These are phyloP conservation scores for Sciurus carolinensis DNA, from an alignment of 2,797 vertebrate species.

Conservation along the genomic window DNA sequence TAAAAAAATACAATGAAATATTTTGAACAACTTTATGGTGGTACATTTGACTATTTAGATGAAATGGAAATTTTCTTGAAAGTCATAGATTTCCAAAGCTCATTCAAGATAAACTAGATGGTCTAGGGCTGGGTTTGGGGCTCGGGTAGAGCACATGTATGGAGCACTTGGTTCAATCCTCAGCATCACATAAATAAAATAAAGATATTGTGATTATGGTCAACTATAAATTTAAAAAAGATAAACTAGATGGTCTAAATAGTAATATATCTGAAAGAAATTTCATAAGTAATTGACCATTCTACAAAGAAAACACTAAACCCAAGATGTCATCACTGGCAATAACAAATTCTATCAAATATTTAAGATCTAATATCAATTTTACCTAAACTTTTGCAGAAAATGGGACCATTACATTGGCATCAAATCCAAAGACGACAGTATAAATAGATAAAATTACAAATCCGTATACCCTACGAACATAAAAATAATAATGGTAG, in stretches of 20 bases:
- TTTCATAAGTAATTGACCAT: background rate
- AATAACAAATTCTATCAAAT: background rate
- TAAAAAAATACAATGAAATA: constrained; percentile 43
- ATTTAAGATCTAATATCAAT: background rate
- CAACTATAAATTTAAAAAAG: too few relatives aligned
- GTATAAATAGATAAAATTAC: background rate
- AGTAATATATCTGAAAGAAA: background rate
- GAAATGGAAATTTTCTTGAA: constrained; percentile 38
- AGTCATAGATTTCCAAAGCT: constrained; percentile 9
- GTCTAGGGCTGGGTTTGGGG: too few relatives aligned
- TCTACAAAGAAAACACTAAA: constrained; percentile 44
- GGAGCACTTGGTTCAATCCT: too few relatives aligned
- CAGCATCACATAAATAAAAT: too few relatives aligned
- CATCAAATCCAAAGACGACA: background rate
- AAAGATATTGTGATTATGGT: too few relatives aligned
- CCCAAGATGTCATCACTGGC: background rate
- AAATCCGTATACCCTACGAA: background rate
- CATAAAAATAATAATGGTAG: background rate
- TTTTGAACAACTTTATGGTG: background rate
- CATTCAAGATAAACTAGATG: background rate
- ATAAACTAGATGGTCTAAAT: background rate
- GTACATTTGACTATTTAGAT: background rate
- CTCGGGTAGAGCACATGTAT: too few relatives aligned
- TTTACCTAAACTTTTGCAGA: background rate
- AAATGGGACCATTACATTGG: constrained; percentile 14